phyloP scores from a whole-genome alignment of 2,888 invertebrate genomes.

The Sericinus montela region DNA sequence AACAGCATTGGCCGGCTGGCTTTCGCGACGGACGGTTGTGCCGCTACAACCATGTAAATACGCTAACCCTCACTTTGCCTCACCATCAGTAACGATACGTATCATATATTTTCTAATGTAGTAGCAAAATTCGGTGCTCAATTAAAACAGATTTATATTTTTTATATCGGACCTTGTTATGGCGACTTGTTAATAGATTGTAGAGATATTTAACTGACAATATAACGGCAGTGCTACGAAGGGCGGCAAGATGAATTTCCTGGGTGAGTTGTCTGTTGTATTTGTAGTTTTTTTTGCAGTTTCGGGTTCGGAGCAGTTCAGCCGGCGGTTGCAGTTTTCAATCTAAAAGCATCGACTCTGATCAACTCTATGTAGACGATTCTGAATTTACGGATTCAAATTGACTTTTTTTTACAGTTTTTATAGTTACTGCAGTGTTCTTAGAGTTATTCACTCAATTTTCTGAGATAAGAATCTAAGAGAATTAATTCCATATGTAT shows the following conservation, averaged over 20 bases:
- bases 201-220: conserved; percentile 35
- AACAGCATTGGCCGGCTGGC: conserved; percentile 57
- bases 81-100: conserved; percentile 58
- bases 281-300: conserved; percentile 16
- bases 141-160: conserved; percentile 54
- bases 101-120: conserved; percentile 66
- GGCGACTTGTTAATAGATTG: conserved; percentile 49
- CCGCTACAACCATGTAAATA: conserved; percentile 56
- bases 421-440: no score
- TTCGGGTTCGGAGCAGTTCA: neutral
- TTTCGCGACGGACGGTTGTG: conserved; percentile 47
- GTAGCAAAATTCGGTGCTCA: conserved; percentile 70
- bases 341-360: neutral
- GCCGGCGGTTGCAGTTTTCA: conserved; percentile 1
- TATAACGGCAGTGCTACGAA: conserved; percentile 45
- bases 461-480: no score
- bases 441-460: no score
- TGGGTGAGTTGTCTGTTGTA: conserved; percentile 55
- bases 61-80: conserved; percentile 46
- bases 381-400: no score
- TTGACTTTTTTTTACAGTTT: no score
- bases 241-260: conserved; percentile 63
- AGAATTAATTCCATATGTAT: no score
- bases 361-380: no score
- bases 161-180: conserved; percentile 61